Conservation (phyloP, 2,797 vertebrate genomes). For the Melanotaenia maccullochi region DNA sequence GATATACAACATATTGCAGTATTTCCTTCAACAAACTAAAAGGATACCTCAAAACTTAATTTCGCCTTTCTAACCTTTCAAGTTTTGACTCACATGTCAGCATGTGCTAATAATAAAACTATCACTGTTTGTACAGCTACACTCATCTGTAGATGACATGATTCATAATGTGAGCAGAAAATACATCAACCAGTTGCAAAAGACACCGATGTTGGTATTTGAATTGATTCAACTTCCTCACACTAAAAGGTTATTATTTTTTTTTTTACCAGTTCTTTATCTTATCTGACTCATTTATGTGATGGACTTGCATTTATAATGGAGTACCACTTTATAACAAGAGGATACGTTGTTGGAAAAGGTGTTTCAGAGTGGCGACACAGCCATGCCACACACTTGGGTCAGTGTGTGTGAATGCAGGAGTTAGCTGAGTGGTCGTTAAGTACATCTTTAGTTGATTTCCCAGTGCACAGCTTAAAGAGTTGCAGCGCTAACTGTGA, state of each 20-base stretch:
- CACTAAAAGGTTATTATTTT: not conserved
- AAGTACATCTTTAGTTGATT: conserved; percentile 38
- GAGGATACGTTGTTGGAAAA: conserved; percentile 6
- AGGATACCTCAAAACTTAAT: not conserved
- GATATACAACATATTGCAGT: not conserved
- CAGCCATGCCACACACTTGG: conserved; percentile 21
- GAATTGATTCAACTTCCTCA: not conserved
- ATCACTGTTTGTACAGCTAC: conserved; percentile 2
- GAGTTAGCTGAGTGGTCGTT: conserved; percentile 20
- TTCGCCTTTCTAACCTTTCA: not conserved
- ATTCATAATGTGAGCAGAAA: conserved; percentile 37
- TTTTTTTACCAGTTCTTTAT: conserved; percentile 12
- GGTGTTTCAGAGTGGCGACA: conserved; percentile 12
- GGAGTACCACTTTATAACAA: conserved; percentile 24
- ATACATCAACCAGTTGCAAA: not conserved
- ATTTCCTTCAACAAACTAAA: not conserved
- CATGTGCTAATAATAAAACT: conserved; percentile 9
- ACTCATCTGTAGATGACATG: conserved; percentile 17
- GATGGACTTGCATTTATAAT: conserved; percentile 36
- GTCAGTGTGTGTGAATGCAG: conserved; percentile 16
- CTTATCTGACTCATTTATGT: conserved; percentile 33
- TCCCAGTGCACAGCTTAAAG: conserved; percentile 35
- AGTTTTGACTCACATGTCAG: not conserved
- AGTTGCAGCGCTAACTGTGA: conserved; percentile 43
- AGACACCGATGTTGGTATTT: conserved; percentile 10